phyloP scores from a whole-genome alignment of 1,140 invertebrate species.

The Penaeus vannamei region DNA sequence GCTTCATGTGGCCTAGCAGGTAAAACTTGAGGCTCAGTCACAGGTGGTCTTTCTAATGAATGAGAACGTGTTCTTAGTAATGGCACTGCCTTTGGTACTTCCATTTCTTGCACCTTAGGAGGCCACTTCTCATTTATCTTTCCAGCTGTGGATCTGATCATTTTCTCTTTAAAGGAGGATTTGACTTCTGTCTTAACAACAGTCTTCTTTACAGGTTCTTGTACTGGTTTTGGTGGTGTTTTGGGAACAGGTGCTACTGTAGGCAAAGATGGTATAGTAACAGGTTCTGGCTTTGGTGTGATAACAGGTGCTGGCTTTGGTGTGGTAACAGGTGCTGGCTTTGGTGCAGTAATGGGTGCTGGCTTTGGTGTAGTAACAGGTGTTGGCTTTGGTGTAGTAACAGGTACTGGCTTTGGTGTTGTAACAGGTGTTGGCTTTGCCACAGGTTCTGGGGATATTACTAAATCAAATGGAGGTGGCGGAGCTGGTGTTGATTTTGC shows the following conservation, averaged over 20 bases:
- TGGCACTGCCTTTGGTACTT: not conserved
- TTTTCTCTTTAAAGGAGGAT: not conserved
- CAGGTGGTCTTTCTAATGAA: constrained; percentile 62
- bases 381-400: not conserved
- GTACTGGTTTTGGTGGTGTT: not conserved
- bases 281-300: not conserved
- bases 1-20: constrained; percentile 62
- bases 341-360: not conserved
- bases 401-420: not conserved
- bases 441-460: not conserved
- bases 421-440: not conserved
- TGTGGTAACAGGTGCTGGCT: not conserved
- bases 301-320: constrained; percentile 3
- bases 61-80: constrained; percentile 51
- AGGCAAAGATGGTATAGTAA: no score
- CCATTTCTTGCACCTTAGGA: not conserved
- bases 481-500: constrained; percentile 41
- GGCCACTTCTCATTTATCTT: constrained; percentile 14
- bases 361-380: not conserved
- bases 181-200: not conserved
- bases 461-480: constrained; percentile 60
- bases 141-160: not conserved
- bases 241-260: not conserved
- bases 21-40: constrained; percentile 49
- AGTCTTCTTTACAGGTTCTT: constrained; percentile 3